Evolutionary conservation across 37 sponge, comb jelly and placozoan species (phyloP), one percentile per base, ranked within the genome.

Genomic region (Agelas oroides): DNA sequence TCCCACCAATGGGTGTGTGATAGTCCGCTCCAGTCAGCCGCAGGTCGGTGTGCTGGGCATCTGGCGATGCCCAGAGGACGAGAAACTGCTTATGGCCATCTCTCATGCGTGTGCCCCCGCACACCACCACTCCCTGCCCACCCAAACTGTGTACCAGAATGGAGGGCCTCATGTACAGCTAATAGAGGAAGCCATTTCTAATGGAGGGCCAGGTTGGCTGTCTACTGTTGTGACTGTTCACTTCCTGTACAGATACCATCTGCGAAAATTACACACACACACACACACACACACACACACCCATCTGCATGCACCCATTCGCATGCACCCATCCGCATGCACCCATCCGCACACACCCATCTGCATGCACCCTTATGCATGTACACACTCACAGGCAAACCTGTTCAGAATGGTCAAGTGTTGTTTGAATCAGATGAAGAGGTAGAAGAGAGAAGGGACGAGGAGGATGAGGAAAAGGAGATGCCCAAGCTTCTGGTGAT

Each of bases 1-100:
- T 62, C 39, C 59, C 31, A 71, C 31, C 33, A 97, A 92, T 82
- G 96, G 98, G 2, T 70, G 87, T 87, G 98, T 97, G 15, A 78
- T 97, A 60, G 86, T 77, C 5, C 88, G 98, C n/a, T 87, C 84
- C 61, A 88, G 94, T 56, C 98, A 97, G 81, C 98, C 98, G 2
- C 84, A 78, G 57, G 91, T 97, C 3, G 98, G 95, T 15, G 86
- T 92, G 55, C 87, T 95, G 15, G 84, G 94, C 27, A 46, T 46
- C 46, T 97, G 91, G 91, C 36, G 96, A 27, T 88, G 77, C 67
- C 38, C 39, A 6, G 83, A 81, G 1, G 98, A 97, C 70, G 98
- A 97, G 81, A 86, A 87, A 39, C 70, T 97, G 2, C 58, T 97
- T 21, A 21, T 55, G 31, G 92, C 84, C 53, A 65, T 96, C 34